Percentiles rank a stretch among this genome's conserved stretches.
Conservation (phyloP, 2,888 invertebrate genomes). For the Teleogryllus oceanicus region DNA sequence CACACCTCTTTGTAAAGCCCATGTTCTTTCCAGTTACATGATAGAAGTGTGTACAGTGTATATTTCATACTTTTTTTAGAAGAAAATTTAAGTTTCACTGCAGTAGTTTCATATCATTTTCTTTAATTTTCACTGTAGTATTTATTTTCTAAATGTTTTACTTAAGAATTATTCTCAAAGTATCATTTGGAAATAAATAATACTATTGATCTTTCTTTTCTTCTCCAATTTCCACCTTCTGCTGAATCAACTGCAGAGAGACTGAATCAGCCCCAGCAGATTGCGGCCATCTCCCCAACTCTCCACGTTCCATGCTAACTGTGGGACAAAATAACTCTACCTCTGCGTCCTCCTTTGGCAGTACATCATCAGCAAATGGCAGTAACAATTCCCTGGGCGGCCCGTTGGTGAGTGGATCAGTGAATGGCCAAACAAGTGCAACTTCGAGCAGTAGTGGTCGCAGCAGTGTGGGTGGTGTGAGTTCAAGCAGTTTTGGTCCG, state of each 20-base stretch:
- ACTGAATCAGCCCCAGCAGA: constrained; percentile 48
- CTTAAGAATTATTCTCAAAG: constrained; percentile 2
- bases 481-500: constrained; percentile 43
- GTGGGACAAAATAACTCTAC: constrained; percentile 26
- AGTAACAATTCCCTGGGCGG: constrained; percentile 39
- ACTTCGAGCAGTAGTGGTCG: constrained; percentile 39
- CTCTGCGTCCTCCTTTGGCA: constrained; percentile 24
- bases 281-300: constrained; percentile 49
- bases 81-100: too few species aligned
- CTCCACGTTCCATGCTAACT: constrained; percentile 31
- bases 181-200: not conserved
- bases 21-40: not conserved
- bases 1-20: not conserved
- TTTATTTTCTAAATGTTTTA: not conserved
- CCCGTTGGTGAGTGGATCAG: constrained; percentile 37
- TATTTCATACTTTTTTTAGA: too few species aligned
- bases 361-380: constrained; percentile 31
- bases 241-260: constrained; percentile 42
- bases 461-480: constrained; percentile 45
- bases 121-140: too few species aligned
- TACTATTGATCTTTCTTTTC: not conserved
- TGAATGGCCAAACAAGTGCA: constrained; percentile 32
- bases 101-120: too few species aligned
- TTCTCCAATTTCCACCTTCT: constrained; percentile 19
- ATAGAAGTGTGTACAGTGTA: too few species aligned